Evolutionary conservation across 2,888 invertebrate species (phyloP).

Genomic region (Rhabditoides inermis): DNA sequence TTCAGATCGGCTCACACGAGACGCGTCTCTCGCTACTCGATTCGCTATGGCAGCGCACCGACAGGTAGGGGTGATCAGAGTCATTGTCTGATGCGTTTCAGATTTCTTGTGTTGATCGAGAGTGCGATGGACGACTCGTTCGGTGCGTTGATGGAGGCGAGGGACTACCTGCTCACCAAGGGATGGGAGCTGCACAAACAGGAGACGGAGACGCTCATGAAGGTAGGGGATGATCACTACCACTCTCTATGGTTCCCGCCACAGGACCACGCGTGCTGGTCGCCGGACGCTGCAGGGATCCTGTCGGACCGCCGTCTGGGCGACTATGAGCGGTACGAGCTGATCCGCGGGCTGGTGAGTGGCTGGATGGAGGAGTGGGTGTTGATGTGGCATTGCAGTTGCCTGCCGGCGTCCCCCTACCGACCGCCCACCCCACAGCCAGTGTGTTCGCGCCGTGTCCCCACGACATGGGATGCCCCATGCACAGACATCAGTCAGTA

Average conservation of each 20-base stretch:
- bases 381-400: constrained; percentile 9
- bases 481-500: constrained; percentile 11
- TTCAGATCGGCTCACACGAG: constrained; percentile 30
- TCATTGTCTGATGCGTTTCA: constrained; percentile 5
- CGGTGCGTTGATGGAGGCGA: constrained; percentile 71
- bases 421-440: constrained; percentile 41
- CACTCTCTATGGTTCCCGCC: too few relatives aligned
- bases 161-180: constrained; percentile 69
- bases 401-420: constrained; percentile 24
- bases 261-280: too few relatives aligned
- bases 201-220: constrained; percentile 12
- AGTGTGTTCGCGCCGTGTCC: constrained; percentile 65
- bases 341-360: constrained; percentile 30
- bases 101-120: constrained; percentile 45
- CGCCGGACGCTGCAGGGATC: constrained; percentile 16
- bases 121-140: constrained; percentile 56
- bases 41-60: constrained; percentile 41
- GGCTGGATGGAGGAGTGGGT: not conserved
- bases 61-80: constrained; percentile 20
- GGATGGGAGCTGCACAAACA: constrained; percentile 25
- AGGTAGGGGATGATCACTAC: too few relatives aligned
- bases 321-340: constrained; percentile 35
- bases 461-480: constrained; percentile 71
- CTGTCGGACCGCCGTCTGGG: constrained; percentile 24
- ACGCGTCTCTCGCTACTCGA: constrained; percentile 32